Conservation (phyloP, 2,888 invertebrate species). For the Corythucha ciliata region DNA sequence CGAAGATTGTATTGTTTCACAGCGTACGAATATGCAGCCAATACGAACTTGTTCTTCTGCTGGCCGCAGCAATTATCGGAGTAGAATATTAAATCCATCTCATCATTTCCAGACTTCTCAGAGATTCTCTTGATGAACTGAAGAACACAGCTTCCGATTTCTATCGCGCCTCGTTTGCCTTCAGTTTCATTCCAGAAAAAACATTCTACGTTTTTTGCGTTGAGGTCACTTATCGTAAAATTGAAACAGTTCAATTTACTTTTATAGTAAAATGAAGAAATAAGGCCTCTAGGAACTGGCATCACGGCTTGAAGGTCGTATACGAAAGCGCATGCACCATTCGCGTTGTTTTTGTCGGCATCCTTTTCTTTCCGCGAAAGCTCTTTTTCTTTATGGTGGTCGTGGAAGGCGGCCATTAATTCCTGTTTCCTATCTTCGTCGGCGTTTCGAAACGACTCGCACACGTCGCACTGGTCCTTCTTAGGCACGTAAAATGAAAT, state of each 20-base stretch:
- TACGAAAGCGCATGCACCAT: background rate
- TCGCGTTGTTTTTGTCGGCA: background rate
- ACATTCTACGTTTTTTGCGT: slow-evolving; percentile 24
- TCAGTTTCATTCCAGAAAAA: slow-evolving; percentile 34
- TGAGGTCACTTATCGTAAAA: slow-evolving; percentile 32
- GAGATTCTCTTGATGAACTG: slow-evolving; percentile 2
- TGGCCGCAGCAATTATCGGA: slow-evolving; percentile 32
- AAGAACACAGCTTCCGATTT: slow-evolving; percentile 26
- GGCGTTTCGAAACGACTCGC: slow-evolving; percentile 34
- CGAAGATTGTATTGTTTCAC: no score
- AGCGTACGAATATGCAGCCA: slow-evolving; percentile 13
- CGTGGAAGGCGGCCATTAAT: slow-evolving; percentile 32
- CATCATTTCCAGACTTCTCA: background rate
- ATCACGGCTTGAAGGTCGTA: slow-evolving; percentile 6
- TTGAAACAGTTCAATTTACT: slow-evolving; percentile 33
- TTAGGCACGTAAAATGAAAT: slow-evolving; percentile 10
- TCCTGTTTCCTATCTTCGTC: slow-evolving; percentile 31
- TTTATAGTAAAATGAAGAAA: slow-evolving; percentile 17
- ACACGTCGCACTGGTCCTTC: slow-evolving; percentile 9
- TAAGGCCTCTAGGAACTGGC: slow-evolving; percentile 1
- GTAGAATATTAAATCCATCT: slow-evolving; percentile 23
- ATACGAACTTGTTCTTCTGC: slow-evolving; percentile 29
- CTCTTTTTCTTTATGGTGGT: slow-evolving; percentile 32
- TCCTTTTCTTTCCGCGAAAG: slow-evolving; percentile 33
- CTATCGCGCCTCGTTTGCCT: slow-evolving; percentile 26